These are phyloP conservation scores for Bungarus multicinctus DNA, from an alignment of 2,113 vertebrate species.

Conservation along the genomic window DNA sequence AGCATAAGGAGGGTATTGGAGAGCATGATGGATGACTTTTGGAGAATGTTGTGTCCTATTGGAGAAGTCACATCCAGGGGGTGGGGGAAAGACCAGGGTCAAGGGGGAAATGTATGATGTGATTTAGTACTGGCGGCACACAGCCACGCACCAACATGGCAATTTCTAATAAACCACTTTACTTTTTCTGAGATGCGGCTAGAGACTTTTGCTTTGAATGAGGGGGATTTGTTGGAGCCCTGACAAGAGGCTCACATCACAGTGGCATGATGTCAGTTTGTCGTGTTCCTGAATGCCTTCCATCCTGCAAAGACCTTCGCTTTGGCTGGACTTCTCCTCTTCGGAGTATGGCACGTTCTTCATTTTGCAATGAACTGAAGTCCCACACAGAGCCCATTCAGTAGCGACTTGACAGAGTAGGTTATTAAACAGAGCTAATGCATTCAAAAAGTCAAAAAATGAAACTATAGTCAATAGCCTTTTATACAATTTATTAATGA, in stretches of 20 bases:
- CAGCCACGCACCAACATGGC: too few relatives aligned
- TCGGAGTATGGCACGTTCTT: neutral
- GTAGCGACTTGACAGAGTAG: neutral
- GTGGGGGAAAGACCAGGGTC: too few relatives aligned
- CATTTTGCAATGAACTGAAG: neutral
- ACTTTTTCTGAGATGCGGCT: too few relatives aligned
- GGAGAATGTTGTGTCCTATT: too few relatives aligned
- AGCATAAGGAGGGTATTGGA: too few relatives aligned
- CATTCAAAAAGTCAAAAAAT: neutral
- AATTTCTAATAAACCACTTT: too few relatives aligned
- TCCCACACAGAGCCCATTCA: neutral
- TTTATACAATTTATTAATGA: neutral
- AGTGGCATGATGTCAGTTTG: neutral
- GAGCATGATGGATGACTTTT: too few relatives aligned
- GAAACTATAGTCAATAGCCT: neutral
- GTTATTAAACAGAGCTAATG: neutral
- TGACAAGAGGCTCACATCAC: neutral
- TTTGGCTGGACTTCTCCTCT: neutral
- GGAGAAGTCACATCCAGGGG: too few relatives aligned
- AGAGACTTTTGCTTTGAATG: too few relatives aligned
- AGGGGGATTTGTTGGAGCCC: too few relatives aligned
- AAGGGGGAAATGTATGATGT: too few relatives aligned
- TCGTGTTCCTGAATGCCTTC: neutral
- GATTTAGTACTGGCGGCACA: too few relatives aligned
- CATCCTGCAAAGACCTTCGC: neutral